These are phyloP conservation scores for Protobothrops flavoviridis DNA, from an alignment of 2,113 vertebrate species.

Conservation along the genomic window DNA sequence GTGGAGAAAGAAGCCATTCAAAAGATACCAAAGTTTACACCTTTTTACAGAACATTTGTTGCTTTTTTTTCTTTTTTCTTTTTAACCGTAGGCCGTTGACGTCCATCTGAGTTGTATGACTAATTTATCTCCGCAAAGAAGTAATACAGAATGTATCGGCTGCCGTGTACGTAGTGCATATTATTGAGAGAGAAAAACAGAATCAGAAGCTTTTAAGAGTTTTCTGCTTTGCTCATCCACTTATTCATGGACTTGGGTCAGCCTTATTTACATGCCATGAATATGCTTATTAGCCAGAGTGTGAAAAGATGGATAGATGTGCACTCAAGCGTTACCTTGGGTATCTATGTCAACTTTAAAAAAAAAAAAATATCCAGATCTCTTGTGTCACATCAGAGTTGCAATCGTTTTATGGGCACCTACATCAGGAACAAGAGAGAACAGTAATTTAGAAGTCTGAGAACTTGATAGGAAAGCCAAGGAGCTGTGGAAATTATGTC, in stretches of 20 bases:
- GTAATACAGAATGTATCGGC: conserved; percentile 68
- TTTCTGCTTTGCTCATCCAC: conserved; percentile 51
- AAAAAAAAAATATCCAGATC: neutral
- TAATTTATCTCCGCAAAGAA: conserved; percentile 68
- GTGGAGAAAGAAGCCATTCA: neutral
- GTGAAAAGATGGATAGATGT: neutral
- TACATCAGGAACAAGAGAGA: neutral
- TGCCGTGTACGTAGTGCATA: conserved; percentile 79
- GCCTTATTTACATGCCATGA: conserved; percentile 53
- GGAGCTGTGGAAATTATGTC: neutral
- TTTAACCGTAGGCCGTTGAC: conserved; percentile 53
- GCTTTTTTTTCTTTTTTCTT: conserved; percentile 39
- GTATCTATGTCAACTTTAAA: too few relatives aligned
- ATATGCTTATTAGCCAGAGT: neutral
- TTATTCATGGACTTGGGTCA: conserved; percentile 60
- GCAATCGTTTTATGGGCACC: neutral
- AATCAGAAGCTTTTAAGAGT: conserved; percentile 67
- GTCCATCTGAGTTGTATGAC: conserved; percentile 63
- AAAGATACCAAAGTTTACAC: conserved; percentile 53
- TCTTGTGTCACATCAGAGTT: neutral
- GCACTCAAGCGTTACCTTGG: neutral
- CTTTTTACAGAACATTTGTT: conserved; percentile 11
- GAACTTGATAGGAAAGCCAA: neutral
- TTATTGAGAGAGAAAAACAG: conserved; percentile 37
- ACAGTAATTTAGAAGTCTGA: neutral